Conservation (phyloP, 2,797 vertebrate species). For the Pterois miles region DNA sequence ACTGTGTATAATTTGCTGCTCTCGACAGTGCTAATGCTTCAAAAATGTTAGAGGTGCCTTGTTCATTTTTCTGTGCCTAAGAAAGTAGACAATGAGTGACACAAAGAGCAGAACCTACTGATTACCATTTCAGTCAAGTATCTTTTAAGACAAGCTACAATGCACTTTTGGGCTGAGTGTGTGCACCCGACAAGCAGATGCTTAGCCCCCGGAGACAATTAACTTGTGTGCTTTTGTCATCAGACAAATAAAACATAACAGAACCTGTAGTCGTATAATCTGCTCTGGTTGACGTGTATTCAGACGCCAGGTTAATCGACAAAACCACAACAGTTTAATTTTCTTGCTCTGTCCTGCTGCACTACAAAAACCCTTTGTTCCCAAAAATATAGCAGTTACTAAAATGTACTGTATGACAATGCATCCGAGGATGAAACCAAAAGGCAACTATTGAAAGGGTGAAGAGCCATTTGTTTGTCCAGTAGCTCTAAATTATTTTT, state of each 20-base stretch:
- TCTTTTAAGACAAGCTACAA: constrained; percentile 70
- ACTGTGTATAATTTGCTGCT: constrained; percentile 82
- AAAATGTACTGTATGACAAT: constrained; percentile 69
- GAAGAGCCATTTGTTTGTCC: constrained; percentile 76
- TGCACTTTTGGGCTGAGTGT: constrained; percentile 79
- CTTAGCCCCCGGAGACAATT: constrained; percentile 63
- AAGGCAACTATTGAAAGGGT: constrained; percentile 73
- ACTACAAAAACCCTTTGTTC: constrained; percentile 63
- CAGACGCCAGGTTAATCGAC: constrained; percentile 37
- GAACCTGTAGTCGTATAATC: constrained; percentile 57
- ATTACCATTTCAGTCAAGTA: constrained; percentile 68
- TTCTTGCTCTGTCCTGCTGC: constrained; percentile 66
- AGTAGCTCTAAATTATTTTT: constrained; percentile 77
- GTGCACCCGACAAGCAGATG: constrained; percentile 55
- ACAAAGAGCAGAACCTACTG: constrained; percentile 65
- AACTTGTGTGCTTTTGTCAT: constrained; percentile 54
- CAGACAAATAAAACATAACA: constrained; percentile 51
- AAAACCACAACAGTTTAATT: constrained; percentile 43
- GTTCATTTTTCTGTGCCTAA: constrained; percentile 86
- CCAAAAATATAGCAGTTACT: constrained; percentile 54
- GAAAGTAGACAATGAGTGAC: constrained; percentile 72
- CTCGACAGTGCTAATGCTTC: constrained; percentile 82
- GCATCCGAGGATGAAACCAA: constrained; percentile 73
- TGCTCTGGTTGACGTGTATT: constrained; percentile 47
- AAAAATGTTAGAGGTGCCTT: constrained; percentile 87